phyloP scores from a whole-genome alignment of 2,888 invertebrate genomes.

The Cloeon dipterum region DNA sequence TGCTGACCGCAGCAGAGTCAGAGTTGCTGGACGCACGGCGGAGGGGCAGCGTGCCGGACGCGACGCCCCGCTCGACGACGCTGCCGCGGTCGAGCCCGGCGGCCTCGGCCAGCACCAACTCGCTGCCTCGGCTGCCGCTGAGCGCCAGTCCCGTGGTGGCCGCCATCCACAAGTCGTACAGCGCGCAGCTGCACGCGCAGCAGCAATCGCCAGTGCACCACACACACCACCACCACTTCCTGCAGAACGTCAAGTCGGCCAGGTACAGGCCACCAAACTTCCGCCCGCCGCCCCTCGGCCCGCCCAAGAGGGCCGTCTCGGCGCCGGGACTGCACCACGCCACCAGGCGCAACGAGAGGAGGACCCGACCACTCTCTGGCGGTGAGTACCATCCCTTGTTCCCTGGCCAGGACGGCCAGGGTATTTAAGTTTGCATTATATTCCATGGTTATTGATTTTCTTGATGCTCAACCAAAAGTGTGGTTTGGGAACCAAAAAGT shows the following conservation, averaged over 20 bases:
- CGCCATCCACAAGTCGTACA: constrained; percentile 36
- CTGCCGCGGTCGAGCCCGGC: constrained; percentile 27
- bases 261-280: constrained; percentile 69
- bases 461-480: too few species aligned
- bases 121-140: constrained; percentile 50
- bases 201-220: constrained; percentile 1
- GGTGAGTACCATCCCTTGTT: too few species aligned
- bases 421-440: too few species aligned
- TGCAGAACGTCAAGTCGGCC: constrained; percentile 54
- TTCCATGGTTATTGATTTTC: too few species aligned
- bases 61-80: constrained; percentile 28
- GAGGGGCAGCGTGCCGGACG: constrained; percentile 33
- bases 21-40: constrained; percentile 16
- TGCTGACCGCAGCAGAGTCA: constrained; percentile 1
- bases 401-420: too few species aligned
- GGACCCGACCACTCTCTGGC: constrained; percentile 2
- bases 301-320: constrained; percentile 48
- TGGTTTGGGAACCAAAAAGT: too few species aligned
- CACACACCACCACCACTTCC: constrained; percentile 21
- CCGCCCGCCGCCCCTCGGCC: constrained; percentile 17
- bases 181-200: constrained; percentile 16
- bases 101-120: constrained; percentile 34
- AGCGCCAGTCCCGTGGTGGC: constrained; percentile 14
- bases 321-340: constrained; percentile 49
- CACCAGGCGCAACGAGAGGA: constrained; percentile 3